Base-by-base conservation (phyloP, 2,797 vertebrate genomes). In the Melanotaenia maccullochi region DNA sequence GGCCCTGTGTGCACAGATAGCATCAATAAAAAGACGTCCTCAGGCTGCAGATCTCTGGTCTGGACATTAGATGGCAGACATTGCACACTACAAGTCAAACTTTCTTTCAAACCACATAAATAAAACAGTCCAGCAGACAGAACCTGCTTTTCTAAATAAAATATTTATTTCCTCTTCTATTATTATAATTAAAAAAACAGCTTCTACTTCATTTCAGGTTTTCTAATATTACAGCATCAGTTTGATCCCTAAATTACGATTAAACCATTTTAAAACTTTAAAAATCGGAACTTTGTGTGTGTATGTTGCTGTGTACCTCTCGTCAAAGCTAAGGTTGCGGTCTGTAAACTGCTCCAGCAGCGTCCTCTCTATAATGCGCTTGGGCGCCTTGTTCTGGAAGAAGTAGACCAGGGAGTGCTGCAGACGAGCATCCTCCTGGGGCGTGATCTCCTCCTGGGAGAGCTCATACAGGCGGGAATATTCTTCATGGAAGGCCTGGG, bases 271-370 rank as follows among this genome's bases (percentile, higher is more conserved):
- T 25, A 25, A 25, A 25, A 25, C 24, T 25, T 25, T 25, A 25
- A 25, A 25, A 25, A 25, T 25, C 24, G 1, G 24, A 25, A 25
- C 24, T 25, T 25, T 25, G 63, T 84, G 56, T 59, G 16, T 75
- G 16, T n/a, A 33, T 42, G 32, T 33, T 33, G 32, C 33, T 44
- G 65, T 82, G 54, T 76, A 98, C 98, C 97, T 95, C 69, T 99
- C 97, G 0, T 99, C 97, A 0, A 97, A 99, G 94, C 97, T 98
- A 68, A 99, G 95, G 89, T 99, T 99, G 70, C 93, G 96, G 89
- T 99, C 96, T 0, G 96, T 96, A 72, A 99, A 99, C 92, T 99
- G 97, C 85, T 99, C 98, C 4, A 99, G 93, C 49, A 99, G 94
- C 0, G 97, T 97, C 73, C 97, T 93, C 55, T 99, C 97, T 18